Conservation (phyloP, 2,113 vertebrate genomes). For the Meles meles region DNA sequence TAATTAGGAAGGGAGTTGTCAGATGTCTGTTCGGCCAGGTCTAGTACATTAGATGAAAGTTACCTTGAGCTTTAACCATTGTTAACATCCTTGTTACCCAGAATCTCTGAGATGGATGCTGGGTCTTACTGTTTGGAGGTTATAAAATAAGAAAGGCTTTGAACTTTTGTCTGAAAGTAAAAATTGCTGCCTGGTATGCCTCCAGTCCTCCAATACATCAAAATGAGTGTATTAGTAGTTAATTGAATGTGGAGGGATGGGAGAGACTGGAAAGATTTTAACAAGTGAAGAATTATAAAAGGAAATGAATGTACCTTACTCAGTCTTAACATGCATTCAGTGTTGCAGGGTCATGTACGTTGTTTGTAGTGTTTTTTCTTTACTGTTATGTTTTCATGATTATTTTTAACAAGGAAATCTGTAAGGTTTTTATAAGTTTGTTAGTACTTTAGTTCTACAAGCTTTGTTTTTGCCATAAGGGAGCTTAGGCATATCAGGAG, state of each 20-base stretch:
- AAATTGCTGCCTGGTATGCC: not conserved
- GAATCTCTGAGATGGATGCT: not conserved
- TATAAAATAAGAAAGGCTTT: constrained; percentile 37
- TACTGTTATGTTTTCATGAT: not conserved
- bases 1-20: constrained; percentile 6
- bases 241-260: not conserved
- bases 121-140: not conserved
- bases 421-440: not conserved
- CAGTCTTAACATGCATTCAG: not conserved
- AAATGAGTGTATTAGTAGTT: not conserved
- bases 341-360: not conserved
- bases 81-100: not conserved
- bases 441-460: not conserved
- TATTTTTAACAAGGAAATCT: not conserved
- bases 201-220: not conserved
- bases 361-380: not conserved
- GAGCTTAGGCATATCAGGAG: not conserved
- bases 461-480: not conserved
- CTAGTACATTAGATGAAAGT: not conserved
- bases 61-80: constrained; percentile 14
- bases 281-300: constrained; percentile 5
- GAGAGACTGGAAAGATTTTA: not conserved
- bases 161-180: not conserved
- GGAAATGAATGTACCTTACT: not conserved
- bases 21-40: not conserved